Percentiles rank a stretch among this genome's conserved stretches.
These are phyloP conservation scores for Coreoperca whiteheadi DNA, from an alignment of 2,113 vertebrate genomes.

Conservation along the genomic window DNA sequence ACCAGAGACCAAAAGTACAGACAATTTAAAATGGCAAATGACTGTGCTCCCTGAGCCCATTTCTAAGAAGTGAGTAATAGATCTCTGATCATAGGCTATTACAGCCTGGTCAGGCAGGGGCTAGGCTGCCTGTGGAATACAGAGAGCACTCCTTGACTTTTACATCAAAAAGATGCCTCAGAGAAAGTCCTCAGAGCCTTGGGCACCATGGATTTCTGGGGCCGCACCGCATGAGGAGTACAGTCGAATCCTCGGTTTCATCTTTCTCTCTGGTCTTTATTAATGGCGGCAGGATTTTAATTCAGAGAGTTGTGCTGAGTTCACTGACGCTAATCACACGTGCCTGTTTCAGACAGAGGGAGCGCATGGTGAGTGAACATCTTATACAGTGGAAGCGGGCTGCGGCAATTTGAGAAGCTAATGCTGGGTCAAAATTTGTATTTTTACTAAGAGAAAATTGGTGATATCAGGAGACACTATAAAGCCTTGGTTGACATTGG, in stretches of 20 bases:
- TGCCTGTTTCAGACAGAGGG: conserved; percentile 28
- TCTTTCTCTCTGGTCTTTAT: conserved; percentile 67
- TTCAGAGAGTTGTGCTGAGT: conserved; percentile 51
- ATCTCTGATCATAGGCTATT: conserved; percentile 76
- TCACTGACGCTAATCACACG: conserved; percentile 63
- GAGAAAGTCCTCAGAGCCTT: conserved; percentile 64
- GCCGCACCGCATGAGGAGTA: conserved; percentile 49
- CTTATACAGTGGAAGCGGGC: background rate
- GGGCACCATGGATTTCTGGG: conserved; percentile 55
- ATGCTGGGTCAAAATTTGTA: background rate
- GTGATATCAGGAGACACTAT: conserved; percentile 17
- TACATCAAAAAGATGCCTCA: conserved; percentile 77
- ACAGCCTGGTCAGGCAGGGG: conserved; percentile 62
- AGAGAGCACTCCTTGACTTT: conserved; percentile 72
- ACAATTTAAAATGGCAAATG: conserved; percentile 75
- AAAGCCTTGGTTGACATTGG: background rate
- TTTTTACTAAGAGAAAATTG: conserved; percentile 44
- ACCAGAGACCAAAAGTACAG: conserved; percentile 63
- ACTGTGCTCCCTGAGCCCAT: conserved; percentile 59
- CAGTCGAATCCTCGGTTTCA: conserved; percentile 53
- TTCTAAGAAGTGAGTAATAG: conserved; percentile 72
- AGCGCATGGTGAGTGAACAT: background rate
- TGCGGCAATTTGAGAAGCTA: background rate
- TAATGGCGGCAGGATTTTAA: conserved; percentile 56
- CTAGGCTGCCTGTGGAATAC: conserved; percentile 64